Evolutionary conservation across 1,140 invertebrate species (phyloP).

Genomic region (Epicauta chinensis): DNA sequence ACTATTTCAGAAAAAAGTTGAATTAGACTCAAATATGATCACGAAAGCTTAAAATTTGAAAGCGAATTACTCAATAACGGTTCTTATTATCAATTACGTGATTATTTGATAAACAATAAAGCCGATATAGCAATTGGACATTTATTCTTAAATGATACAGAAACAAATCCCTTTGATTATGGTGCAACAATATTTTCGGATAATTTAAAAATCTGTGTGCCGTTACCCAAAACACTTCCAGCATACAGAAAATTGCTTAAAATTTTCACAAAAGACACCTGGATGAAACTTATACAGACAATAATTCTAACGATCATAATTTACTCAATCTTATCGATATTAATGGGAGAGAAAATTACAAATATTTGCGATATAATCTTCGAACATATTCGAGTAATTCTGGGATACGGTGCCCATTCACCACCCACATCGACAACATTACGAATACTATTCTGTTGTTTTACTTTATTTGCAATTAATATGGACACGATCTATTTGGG

Average conservation of each 20-base stretch:
- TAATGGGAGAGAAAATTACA: constrained; percentile 1
- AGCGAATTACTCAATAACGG: constrained; percentile 1
- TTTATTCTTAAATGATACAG: constrained; percentile 6
- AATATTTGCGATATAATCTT: not conserved
- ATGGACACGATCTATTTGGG: constrained; percentile 4
- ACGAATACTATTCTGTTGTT: constrained; percentile 1
- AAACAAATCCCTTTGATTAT: constrained; percentile 7
- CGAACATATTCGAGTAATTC: not conserved
- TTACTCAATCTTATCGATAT: not conserved
- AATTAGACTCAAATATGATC: not conserved
- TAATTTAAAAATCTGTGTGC: not conserved
- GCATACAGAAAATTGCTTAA: constrained; percentile 2
- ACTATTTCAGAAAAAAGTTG: no score
- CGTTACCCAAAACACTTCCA: not conserved
- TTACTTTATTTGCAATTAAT: not conserved
- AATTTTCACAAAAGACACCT: constrained; percentile 1
- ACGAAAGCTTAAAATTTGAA: not conserved
- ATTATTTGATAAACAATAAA: not conserved
- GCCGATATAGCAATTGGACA: constrained; percentile 3
- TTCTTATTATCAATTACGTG: not conserved
- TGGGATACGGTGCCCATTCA: no score
- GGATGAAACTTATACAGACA: not conserved
- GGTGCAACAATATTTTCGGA: constrained; percentile 1
- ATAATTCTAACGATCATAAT: not conserved
- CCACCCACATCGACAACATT: not conserved